Base-by-base conservation (phyloP, 53 echinoderm and acorn worm species). In the Actinopyga echinites region DNA sequence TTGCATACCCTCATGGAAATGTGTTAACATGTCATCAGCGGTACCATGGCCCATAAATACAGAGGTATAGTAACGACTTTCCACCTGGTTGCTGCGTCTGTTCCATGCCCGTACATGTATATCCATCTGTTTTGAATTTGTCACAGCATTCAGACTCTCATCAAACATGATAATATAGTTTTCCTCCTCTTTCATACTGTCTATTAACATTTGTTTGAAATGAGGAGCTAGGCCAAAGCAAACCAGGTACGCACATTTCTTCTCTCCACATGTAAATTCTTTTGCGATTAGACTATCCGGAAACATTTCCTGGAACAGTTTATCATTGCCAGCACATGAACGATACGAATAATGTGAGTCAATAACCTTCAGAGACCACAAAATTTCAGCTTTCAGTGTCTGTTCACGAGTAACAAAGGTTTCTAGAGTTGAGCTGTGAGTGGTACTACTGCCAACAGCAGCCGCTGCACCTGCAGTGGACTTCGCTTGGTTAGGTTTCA, bases 31-130 rank as follows among this genome's bases (percentile, higher is more conserved):
- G 23, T 86, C 83, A 25, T 52, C 74, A 24, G 86, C 90, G 1
- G 64, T 89, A 0, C 74, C 85, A 82, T 86, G 90, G 10, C 90
- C 89, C 69, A 89, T 79, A 59, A 84, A 85, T 12, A 65, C 65
- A 8, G 82, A 85, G 55, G 13, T 65, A 33, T 66, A 82, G 65
- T 66, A 90, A 34, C 75, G 74, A 42, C 74, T 74, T 24, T 44
- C 44, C n/a, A 83, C 87, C 23, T 73, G 30, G 15, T 62, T 65
- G 21, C 17, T 86, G 12, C 24, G 13, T 1, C 52, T 44, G 21
- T 82, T 30, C 82, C 90, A 90, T 40, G 2, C 40, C 5, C 40
- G 40, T 2, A 40, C 40, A 40, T 40, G 40, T 40, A 40, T 40
- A 40, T 88, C 88, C 88, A 85, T 84, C 78, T 89, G 89, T 68